A percentile compares a stretch with the other conserved stretches of the same genome.
Conservation (phyloP, 2,888 invertebrate species). For the Epiblema foenella region DNA sequence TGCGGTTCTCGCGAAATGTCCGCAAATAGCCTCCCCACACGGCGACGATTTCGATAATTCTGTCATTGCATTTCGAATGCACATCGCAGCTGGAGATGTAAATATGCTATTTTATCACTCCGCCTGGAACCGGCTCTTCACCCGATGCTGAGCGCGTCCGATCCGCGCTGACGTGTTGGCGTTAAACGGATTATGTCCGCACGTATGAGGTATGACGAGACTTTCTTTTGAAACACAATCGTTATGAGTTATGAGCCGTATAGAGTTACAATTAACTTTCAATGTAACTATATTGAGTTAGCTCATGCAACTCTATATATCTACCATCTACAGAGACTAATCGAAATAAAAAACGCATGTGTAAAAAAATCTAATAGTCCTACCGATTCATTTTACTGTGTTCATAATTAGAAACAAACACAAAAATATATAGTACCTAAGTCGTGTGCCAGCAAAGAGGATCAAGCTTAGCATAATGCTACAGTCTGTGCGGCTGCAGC, state of each 20-base stretch:
- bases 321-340: constrained; percentile 13
- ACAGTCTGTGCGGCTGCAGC: too few relatives aligned
- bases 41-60: constrained; percentile 70
- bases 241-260: constrained; percentile 61
- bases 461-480: too few relatives aligned
- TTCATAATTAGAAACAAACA: too few relatives aligned
- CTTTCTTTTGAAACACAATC: constrained; percentile 78
- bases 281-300: constrained; percentile 59
- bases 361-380: too few relatives aligned
- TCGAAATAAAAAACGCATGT: not conserved
- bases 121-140: constrained; percentile 54
- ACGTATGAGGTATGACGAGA: constrained; percentile 59
- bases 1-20: constrained; percentile 76
- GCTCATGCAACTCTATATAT: constrained; percentile 49
- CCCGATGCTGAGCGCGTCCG: constrained; percentile 58
- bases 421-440: too few relatives aligned
- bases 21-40: constrained; percentile 78
- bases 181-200: constrained; percentile 58
- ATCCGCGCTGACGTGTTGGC: constrained; percentile 56
- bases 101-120: constrained; percentile 64
- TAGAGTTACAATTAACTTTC: constrained; percentile 70
- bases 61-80: constrained; percentile 76
- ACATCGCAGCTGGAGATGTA: constrained; percentile 75
- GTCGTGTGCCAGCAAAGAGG: too few relatives aligned
- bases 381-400: not conserved